Conservation (phyloP, 2,888 invertebrate genomes). For the Cephonodes hylas region DNA sequence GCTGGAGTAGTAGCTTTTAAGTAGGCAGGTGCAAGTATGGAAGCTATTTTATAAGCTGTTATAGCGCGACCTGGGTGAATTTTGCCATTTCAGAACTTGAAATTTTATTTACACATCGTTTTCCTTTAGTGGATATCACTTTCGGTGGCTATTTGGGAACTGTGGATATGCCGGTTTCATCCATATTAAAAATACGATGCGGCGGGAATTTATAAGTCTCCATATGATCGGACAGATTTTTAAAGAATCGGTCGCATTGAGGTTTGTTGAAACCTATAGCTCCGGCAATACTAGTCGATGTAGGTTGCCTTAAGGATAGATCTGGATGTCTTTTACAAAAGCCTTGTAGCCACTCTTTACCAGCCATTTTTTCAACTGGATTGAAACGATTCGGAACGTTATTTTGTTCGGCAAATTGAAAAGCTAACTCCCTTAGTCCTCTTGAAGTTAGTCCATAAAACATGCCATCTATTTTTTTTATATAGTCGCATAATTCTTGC, state of each 20-base stretch:
- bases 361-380: constrained; percentile 16
- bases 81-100: background rate
- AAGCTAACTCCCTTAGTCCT: too few relatives aligned
- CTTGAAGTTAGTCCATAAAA: too few relatives aligned
- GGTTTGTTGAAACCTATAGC: constrained; percentile 21
- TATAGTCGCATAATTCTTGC: too few relatives aligned
- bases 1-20: background rate
- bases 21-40: constrained; percentile 9
- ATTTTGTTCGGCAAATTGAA: too few relatives aligned
- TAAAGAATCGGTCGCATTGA: constrained; percentile 17
- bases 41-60: constrained; percentile 9
- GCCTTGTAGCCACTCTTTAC: constrained; percentile 19
- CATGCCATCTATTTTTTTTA: too few relatives aligned
- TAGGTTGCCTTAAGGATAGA: constrained; percentile 18
- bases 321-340: constrained; percentile 22
- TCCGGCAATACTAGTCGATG: constrained; percentile 20
- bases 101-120: background rate
- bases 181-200: constrained; percentile 19
- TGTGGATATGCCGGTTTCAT: constrained; percentile 22
- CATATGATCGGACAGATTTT: constrained; percentile 12
- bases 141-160: constrained; percentile 23
- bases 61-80: constrained; percentile 12
- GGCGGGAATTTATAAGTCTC: constrained; percentile 19
- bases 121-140: constrained; percentile 6
- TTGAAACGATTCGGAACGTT: constrained; percentile 9